Evolutionary conservation across 2,113 vertebrate species (phyloP).

Genomic region (Phaethornis superciliosus): DNA sequence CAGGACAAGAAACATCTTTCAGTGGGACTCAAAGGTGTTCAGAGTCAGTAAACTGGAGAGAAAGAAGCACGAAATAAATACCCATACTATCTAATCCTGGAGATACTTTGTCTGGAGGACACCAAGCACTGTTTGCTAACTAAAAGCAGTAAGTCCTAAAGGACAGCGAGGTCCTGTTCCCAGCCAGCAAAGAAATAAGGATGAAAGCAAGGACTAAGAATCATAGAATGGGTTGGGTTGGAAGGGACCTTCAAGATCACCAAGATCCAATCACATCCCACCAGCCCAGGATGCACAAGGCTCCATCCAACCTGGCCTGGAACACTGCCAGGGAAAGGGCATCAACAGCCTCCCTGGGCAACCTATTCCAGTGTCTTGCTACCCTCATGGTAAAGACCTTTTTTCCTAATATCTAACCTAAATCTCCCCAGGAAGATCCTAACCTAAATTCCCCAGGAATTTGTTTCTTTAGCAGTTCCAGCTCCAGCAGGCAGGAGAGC

Average conservation of each 20-base stretch:
- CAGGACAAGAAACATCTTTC: background rate
- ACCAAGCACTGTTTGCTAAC: background rate
- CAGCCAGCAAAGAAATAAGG: background rate
- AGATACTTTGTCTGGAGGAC: constrained; percentile 20
- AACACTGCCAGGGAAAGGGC: too few relatives aligned
- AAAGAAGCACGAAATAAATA: background rate
- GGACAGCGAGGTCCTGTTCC: background rate
- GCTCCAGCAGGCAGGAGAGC: constrained; percentile 10
- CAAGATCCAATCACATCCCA: too few relatives aligned
- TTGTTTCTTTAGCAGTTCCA: background rate
- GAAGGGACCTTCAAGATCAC: too few relatives aligned
- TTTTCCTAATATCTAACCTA: too few relatives aligned
- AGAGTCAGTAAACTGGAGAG: constrained; percentile 10
- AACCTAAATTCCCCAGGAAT: background rate
- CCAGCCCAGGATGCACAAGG: too few relatives aligned
- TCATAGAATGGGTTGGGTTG: too few relatives aligned
- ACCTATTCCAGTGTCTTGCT: too few relatives aligned
- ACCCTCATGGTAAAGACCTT: too few relatives aligned
- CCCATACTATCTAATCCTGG: background rate
- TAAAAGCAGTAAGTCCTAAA: constrained; percentile 4
- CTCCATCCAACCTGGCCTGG: too few relatives aligned
- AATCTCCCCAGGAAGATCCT: too few relatives aligned
- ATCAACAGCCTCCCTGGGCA: too few relatives aligned
- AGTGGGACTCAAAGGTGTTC: constrained; percentile 25
- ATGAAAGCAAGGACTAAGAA: background rate